Percentiles rank a stretch among this genome's conserved stretches.
Evolutionary conservation across 2,888 invertebrate genomes (phyloP).

Genomic region (Chymomyza caudatula): DNA sequence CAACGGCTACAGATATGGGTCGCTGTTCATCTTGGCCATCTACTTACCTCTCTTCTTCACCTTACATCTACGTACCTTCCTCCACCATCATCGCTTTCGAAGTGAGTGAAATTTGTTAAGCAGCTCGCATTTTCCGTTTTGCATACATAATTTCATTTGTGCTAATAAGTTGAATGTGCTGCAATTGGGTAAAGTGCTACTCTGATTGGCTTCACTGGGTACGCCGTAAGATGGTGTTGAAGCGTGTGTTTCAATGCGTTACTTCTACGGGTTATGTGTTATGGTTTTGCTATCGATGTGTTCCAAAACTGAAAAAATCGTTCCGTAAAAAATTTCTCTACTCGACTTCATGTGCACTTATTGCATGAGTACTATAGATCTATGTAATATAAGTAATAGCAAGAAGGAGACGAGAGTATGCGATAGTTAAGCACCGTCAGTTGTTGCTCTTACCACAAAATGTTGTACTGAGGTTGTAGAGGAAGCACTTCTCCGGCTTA

Average conservation of each 20-base stretch:
- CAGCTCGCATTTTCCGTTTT: neutral
- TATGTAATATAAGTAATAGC: too few species aligned
- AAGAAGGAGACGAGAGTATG: too few species aligned
- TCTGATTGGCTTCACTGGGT: neutral
- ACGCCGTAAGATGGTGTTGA: neutral
- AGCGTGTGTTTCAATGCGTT: neutral
- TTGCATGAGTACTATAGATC: too few species aligned
- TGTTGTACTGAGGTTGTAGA: too few species aligned
- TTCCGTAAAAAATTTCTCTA: too few species aligned
- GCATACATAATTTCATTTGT: neutral
- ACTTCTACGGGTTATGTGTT: neutral
- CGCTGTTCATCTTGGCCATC: neutral
- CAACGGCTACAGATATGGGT: neutral
- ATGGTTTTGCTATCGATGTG: neutral
- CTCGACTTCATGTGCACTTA: too few species aligned
- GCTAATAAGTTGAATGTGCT: conserved; percentile 6
- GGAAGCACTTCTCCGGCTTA: too few species aligned
- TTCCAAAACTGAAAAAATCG: too few species aligned
- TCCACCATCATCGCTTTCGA: neutral
- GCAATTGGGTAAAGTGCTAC: neutral
- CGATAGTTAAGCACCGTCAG: too few species aligned
- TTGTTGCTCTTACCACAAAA: too few species aligned
- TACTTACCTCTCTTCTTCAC: neutral
- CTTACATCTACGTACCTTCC: neutral
- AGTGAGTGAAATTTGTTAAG: neutral